phyloP scores from a whole-genome alignment of 2,888 invertebrate genomes.

The Agrilus cyanescens region DNA sequence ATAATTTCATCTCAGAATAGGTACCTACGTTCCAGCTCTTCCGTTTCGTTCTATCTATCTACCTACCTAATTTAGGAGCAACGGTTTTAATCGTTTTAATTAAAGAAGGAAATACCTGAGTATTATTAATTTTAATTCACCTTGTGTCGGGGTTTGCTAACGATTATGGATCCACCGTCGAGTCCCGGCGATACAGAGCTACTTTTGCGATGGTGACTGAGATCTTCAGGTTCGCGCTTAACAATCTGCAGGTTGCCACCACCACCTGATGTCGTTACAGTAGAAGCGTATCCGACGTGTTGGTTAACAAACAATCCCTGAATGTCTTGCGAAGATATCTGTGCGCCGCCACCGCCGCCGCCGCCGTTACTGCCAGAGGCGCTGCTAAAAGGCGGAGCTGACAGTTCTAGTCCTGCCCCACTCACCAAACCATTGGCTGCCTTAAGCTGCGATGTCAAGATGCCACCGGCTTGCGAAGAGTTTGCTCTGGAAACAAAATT shows the following conservation, averaged over 20 bases:
- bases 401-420: slow-evolving; percentile 49
- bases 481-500: slow-evolving; percentile 30
- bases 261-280: slow-evolving; percentile 32
- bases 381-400: slow-evolving; percentile 35
- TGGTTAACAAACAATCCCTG: slow-evolving; percentile 45
- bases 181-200: slow-evolving; percentile 44
- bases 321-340: slow-evolving; percentile 49
- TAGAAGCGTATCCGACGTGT: slow-evolving; percentile 47
- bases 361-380: slow-evolving; percentile 33
- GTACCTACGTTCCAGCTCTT: no score
- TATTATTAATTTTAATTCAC: slow-evolving; percentile 29
- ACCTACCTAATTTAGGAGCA: no score
- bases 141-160: slow-evolving; percentile 45
- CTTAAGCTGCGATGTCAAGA: slow-evolving; percentile 57
- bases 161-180: slow-evolving; percentile 46
- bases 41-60: no score
- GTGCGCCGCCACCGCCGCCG: slow-evolving; percentile 32
- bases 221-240: slow-evolving; percentile 73
- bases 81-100: no score
- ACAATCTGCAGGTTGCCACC: slow-evolving; percentile 42
- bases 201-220: slow-evolving; percentile 56
- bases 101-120: no score
- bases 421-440: slow-evolving; percentile 58
- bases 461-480: slow-evolving; percentile 34
- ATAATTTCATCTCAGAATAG: no score